A percentile compares a stretch with the other conserved stretches of the same genome.
Evolutionary conservation across 2,888 invertebrate species (phyloP).

Genomic region (Nephrotoma appendiculata): DNA sequence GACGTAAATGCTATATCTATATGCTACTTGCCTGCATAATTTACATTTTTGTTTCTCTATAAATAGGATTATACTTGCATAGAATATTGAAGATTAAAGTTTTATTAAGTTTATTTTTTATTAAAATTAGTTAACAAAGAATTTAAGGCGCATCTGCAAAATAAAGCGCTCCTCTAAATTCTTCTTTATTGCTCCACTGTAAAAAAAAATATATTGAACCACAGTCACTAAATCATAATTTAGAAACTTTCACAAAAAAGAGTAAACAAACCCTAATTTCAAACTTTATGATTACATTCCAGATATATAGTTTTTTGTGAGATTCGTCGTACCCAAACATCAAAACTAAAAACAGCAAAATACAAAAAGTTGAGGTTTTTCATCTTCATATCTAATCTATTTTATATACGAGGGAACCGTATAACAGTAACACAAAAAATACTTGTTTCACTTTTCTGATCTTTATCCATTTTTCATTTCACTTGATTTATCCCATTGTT

Average conservation of each 20-base stretch:
- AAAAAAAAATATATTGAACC: background rate
- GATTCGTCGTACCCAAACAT: background rate
- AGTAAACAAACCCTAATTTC: background rate
- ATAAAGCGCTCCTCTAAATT: no score
- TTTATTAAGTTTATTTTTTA: no score
- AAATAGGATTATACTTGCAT: no score
- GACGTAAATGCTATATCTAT: no score
- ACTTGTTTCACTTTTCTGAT: background rate
- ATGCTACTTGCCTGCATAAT: no score
- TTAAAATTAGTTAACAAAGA: no score
- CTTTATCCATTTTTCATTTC: background rate
- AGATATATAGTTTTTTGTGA: background rate
- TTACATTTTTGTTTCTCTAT: no score
- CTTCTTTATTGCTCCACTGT: no score
- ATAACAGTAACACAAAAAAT: background rate
- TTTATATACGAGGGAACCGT: background rate
- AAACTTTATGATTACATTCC: background rate
- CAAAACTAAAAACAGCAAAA: background rate
- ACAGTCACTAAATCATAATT: background rate
- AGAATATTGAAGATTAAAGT: no score
- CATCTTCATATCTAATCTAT: background rate
- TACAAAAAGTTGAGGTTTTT: background rate
- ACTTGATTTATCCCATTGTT: background rate
- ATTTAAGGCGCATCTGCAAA: no score
- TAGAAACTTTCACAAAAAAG: background rate